Percentiles rank a stretch among this genome's conserved stretches.
Evolutionary conservation across 1,140 invertebrate species (phyloP).

Genomic region (Eciton burchellii): DNA sequence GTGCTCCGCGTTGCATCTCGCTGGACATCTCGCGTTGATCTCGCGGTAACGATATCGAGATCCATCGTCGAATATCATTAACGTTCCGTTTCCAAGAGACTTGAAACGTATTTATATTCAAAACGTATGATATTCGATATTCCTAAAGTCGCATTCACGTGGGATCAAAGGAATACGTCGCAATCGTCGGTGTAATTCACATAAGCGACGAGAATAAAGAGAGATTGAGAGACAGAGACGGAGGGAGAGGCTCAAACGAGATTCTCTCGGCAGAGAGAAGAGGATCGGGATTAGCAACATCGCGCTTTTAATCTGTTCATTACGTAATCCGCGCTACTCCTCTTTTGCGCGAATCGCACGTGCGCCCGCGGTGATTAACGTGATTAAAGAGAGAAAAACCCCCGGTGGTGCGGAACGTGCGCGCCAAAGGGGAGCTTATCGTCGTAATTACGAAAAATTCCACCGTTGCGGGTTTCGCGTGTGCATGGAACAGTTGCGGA

Average conservation of each 20-base stretch:
- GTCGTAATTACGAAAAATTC: constrained; percentile 56
- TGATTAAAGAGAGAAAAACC: constrained; percentile 64
- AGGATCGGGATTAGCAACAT: constrained; percentile 57
- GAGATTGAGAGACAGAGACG: no score
- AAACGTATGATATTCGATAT: no score
- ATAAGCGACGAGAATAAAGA: no score
- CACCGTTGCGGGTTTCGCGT: constrained; percentile 23
- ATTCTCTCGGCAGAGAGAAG: background rate
- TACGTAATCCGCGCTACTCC: constrained; percentile 59
- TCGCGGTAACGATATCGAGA: no score
- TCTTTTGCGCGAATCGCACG: constrained; percentile 42
- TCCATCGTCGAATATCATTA: no score
- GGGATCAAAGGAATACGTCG: no score
- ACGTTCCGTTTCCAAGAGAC: no score
- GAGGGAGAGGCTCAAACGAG: constrained; percentile 24
- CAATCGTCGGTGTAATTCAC: no score
- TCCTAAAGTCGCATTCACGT: no score
- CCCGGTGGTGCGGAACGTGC: constrained; percentile 17
- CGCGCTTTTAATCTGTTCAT: constrained; percentile 69
- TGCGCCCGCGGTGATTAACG: constrained; percentile 58
- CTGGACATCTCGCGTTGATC: no score
- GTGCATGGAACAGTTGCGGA: constrained; percentile 2
- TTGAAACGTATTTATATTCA: no score
- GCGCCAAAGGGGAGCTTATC: constrained; percentile 33
- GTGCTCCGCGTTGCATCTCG: no score